Conservation (phyloP, 2,797 vertebrate species). For the Lithobates sylvaticus region DNA sequence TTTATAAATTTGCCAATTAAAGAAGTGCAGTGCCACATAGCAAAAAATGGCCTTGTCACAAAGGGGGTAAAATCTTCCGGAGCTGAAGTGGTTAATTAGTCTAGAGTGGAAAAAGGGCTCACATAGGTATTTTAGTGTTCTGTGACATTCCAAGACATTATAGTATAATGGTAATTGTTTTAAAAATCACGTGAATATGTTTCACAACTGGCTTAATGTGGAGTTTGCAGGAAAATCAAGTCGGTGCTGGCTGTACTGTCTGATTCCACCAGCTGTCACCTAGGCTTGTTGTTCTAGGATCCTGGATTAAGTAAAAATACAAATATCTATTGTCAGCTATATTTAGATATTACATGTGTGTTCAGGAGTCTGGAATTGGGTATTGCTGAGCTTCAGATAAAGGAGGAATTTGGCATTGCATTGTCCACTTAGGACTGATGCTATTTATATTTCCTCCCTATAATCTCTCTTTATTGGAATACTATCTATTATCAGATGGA, state of each 20-base stretch:
- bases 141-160: background rate
- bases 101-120: too few relatives aligned
- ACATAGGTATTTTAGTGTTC: too few relatives aligned
- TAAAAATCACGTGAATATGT: too few relatives aligned
- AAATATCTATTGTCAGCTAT: conserved; percentile 48
- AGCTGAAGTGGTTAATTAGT: too few relatives aligned
- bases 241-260: background rate
- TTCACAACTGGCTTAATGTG: too few relatives aligned
- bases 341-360: conserved; percentile 46
- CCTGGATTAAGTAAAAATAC: background rate
- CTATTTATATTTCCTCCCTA: conserved; percentile 27
- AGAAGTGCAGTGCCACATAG: too few relatives aligned
- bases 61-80: too few relatives aligned
- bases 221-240: too few relatives aligned
- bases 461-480: background rate
- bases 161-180: too few relatives aligned
- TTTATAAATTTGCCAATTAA: too few relatives aligned
- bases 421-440: conserved; percentile 28
- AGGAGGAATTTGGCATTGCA: conserved; percentile 45
- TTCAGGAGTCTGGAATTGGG: conserved; percentile 38
- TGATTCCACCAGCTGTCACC: background rate
- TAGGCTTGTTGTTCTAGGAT: background rate
- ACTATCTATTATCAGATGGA: background rate
- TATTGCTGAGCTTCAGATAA: conserved; percentile 46
- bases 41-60: too few relatives aligned